Evolutionary conservation across 2,797 vertebrate genomes (phyloP).

Genomic region (Geotrypetes seraphini): DNA sequence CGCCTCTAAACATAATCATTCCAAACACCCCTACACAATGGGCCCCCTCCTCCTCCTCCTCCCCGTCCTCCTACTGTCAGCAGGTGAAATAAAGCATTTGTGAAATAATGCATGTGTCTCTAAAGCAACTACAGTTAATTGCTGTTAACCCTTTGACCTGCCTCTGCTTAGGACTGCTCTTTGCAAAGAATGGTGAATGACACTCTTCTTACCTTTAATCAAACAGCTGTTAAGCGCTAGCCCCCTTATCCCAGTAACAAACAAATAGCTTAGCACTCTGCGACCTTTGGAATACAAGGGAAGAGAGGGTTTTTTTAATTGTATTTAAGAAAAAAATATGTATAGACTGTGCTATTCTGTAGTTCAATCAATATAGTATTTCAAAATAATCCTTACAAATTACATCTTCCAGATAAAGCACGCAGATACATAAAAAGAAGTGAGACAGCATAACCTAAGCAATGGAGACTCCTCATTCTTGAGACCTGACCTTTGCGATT

Average conservation of each 20-base stretch:
- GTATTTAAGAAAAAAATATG: too few relatives aligned
- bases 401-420: too few relatives aligned
- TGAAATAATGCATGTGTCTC: slow-evolving; percentile 56
- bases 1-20: slow-evolving; percentile 56
- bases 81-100: slow-evolving; percentile 80
- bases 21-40: slow-evolving; percentile 69
- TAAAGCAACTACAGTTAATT: slow-evolving; percentile 64
- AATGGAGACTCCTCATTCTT: too few relatives aligned
- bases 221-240: slow-evolving; percentile 1
- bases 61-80: too few relatives aligned
- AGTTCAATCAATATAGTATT: too few relatives aligned
- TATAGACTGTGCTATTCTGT: too few relatives aligned
- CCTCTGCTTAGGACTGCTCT: slow-evolving; percentile 35
- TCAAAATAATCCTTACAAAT: too few relatives aligned
- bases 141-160: slow-evolving; percentile 81
- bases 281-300: too few relatives aligned
- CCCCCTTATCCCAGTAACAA: not conserved
- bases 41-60: slow-evolving; percentile 56
- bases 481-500: too few relatives aligned
- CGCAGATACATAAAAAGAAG: too few relatives aligned
- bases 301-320: too few relatives aligned
- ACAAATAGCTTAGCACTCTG: slow-evolving; percentile 17
- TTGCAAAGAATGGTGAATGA: slow-evolving; percentile 55
- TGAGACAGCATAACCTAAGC: too few relatives aligned
- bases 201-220: slow-evolving; percentile 12